A percentile compares a stretch with the other conserved stretches of the same genome.
phyloP scores from a whole-genome alignment of 2,113 vertebrate genomes.

The Scolopax mira region DNA sequence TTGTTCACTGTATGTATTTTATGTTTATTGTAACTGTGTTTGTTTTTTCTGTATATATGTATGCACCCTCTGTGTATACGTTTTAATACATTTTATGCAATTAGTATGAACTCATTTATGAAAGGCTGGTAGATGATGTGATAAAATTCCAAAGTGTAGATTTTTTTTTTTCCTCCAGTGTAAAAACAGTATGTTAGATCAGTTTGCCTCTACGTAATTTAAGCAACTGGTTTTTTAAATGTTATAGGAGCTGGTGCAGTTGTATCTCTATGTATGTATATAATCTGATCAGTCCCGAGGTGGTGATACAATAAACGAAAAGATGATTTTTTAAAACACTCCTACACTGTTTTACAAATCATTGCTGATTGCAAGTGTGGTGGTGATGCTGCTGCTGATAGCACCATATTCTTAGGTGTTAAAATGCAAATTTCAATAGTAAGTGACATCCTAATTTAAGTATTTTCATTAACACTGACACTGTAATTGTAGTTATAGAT shows the following conservation, averaged over 20 bases:
- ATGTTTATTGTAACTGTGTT: conserved; percentile 79
- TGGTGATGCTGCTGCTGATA: conserved; percentile 53
- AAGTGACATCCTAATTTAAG: conserved; percentile 1
- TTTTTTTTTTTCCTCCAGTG: conserved; percentile 57
- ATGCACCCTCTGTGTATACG: conserved; percentile 78
- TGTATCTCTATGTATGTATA: conserved; percentile 71
- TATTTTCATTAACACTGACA: conserved; percentile 39
- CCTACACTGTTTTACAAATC: conserved; percentile 72
- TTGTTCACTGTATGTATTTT: conserved; percentile 78
- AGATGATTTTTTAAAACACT: conserved; percentile 68
- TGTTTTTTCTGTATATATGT: conserved; percentile 74
- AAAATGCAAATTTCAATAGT: conserved; percentile 57
- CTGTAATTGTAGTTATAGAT: conserved; percentile 31
- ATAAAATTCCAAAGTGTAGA: conserved; percentile 63
- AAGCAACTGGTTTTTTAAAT: conserved; percentile 58
- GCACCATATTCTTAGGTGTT: conserved; percentile 44
- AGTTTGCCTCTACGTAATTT: conserved; percentile 65
- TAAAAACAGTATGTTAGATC: conserved; percentile 57
- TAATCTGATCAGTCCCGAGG: conserved; percentile 61
- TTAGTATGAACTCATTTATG: conserved; percentile 56
- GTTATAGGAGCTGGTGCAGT: conserved; percentile 65
- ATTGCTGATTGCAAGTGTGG: conserved; percentile 66
- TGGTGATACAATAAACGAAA: conserved; percentile 70
- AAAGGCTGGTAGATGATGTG: conserved; percentile 59
- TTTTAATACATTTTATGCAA: conserved; percentile 70